phyloP scores from a whole-genome alignment of 2,888 invertebrate species.

The Agrochola macilenta region DNA sequence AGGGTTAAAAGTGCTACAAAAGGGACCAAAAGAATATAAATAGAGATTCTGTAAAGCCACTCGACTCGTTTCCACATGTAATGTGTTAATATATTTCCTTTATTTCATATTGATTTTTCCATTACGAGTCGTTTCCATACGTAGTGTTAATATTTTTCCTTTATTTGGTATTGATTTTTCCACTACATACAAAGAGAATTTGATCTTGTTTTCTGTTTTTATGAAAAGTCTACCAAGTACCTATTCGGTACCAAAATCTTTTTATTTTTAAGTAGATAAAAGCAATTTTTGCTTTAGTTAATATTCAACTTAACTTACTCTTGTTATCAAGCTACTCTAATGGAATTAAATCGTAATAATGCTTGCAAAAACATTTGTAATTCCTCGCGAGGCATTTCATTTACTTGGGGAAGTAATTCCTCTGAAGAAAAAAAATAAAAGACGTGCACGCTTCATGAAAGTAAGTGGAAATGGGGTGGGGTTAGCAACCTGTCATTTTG shows the following conservation, averaged over 20 bases:
- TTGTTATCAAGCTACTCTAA: not conserved
- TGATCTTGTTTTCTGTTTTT: not conserved
- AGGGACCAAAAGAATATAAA: slow-evolving; percentile 3
- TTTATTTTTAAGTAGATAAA: not conserved
- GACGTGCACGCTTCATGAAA: not conserved
- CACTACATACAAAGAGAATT: not conserved
- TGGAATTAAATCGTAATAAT: not conserved
- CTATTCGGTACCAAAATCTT: not conserved
- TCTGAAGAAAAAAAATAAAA: slow-evolving; percentile 19
- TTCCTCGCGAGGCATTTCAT: not conserved
- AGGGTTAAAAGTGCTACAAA: slow-evolving; percentile 4
- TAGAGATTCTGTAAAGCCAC: slow-evolving; percentile 4
- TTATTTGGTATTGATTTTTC: slow-evolving; percentile 23
- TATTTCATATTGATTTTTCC: slow-evolving; percentile 21
- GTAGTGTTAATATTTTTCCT: slow-evolving; percentile 11
- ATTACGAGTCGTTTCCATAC: not conserved
- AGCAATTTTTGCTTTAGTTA: not conserved
- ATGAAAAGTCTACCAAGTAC: not conserved
- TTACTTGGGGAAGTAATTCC: slow-evolving; percentile 11
- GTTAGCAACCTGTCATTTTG: slow-evolving; percentile 29
- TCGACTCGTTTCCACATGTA: not conserved
- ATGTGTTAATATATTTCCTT: slow-evolving; percentile 11
- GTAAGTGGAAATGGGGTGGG: no score
- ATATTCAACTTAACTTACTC: not conserved
- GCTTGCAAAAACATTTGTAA: not conserved